Conservation (phyloP, 2,797 vertebrate genomes). For the Phalanger gymnotis region DNA sequence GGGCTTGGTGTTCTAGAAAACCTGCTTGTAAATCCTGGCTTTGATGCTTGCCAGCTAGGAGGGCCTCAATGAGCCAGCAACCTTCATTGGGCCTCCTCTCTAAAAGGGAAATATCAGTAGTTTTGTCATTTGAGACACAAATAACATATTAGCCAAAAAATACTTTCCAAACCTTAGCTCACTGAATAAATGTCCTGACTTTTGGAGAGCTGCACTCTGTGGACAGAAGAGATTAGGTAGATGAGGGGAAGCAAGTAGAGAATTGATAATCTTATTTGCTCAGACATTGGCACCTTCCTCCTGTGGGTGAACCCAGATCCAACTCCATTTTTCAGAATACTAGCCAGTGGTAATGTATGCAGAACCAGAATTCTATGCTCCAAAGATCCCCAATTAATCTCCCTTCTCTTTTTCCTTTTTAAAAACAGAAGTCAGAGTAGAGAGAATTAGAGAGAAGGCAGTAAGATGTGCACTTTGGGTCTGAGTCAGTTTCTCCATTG, state of each 20-base stretch:
- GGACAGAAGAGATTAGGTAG: neutral
- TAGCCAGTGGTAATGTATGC: neutral
- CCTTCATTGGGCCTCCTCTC: neutral
- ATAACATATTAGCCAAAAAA: neutral
- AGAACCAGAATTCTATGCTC: slow-evolving; percentile 1
- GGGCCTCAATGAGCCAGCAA: neutral
- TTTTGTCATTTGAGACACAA: neutral
- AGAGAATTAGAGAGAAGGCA: neutral
- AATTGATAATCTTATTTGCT: neutral
- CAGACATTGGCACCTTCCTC: neutral
- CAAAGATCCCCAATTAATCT: neutral
- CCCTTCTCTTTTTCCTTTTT: neutral
- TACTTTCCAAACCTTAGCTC: neutral
- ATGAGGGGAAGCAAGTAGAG: neutral
- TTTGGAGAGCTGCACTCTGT: neutral
- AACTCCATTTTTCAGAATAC: slow-evolving; percentile 8
- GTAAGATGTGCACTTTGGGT: neutral
- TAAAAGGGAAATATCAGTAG: neutral
- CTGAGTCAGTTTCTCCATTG: slow-evolving; percentile 32
- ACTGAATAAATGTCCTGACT: neutral
- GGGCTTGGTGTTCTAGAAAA: neutral
- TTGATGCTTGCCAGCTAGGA: neutral
- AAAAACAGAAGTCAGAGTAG: neutral
- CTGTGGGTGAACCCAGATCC: neutral
- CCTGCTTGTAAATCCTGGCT: neutral